Evolutionary conservation across 2,113 vertebrate genomes (phyloP).

Genomic region (Pogonocichla stellata): DNA sequence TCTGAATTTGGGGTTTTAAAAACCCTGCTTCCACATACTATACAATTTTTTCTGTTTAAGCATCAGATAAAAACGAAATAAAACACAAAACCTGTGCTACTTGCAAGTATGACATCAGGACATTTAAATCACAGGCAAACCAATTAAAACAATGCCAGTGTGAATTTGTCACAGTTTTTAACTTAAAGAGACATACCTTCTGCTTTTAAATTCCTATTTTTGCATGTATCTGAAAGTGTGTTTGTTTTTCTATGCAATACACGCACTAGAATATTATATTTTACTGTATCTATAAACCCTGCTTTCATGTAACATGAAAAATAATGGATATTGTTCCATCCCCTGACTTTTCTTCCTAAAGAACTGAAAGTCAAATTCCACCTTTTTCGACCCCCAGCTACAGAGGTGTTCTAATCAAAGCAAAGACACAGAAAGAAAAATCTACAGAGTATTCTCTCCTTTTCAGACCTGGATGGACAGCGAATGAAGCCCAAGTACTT

Average conservation of each 20-base stretch:
- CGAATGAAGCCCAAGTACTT: background rate
- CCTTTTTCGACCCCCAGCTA: fast-evolving
- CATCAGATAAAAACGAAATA: background rate
- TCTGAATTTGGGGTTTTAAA: background rate
- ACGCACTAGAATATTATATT: background rate
- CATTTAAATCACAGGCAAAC: background rate
- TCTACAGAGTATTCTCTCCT: background rate
- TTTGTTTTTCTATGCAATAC: background rate
- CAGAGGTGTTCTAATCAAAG: background rate
- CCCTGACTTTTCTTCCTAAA: background rate
- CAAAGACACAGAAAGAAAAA: background rate
- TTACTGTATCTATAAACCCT: background rate
- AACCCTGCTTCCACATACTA: background rate
- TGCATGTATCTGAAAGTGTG: background rate
- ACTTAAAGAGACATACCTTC: fast-evolving
- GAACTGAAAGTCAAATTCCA: background rate
- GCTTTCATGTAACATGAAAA: background rate
- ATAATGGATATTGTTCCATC: background rate
- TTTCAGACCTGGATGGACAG: background rate
- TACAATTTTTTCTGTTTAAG: background rate
- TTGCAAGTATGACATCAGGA: background rate
- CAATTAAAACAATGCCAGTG: background rate
- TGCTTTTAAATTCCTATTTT: background rate
- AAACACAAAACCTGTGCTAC: background rate
- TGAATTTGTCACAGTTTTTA: background rate